These are phyloP conservation scores for Telmatherina bonti DNA, from an alignment of 2,797 vertebrate genomes.

Conservation along the genomic window DNA sequence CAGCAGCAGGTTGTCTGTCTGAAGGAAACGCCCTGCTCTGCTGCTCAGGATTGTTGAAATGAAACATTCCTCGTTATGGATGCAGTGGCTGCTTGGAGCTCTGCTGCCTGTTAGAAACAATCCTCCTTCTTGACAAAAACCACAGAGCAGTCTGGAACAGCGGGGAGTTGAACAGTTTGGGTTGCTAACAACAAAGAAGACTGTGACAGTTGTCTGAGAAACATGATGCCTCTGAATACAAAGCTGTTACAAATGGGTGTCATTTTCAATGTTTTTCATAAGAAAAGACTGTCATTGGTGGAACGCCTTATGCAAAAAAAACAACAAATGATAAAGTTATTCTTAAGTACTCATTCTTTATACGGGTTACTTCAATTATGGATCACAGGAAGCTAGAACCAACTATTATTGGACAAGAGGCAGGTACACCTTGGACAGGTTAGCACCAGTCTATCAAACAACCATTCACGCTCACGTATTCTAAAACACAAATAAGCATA, in stretches of 20 bases:
- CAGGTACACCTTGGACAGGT: too few relatives aligned
- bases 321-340: too few relatives aligned
- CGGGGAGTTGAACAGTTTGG: slow-evolving; percentile 17
- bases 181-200: slow-evolving; percentile 61
- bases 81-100: background rate
- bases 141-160: slow-evolving; percentile 20
- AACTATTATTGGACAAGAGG: too few relatives aligned
- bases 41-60: background rate
- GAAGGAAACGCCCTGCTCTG: slow-evolving; percentile 1
- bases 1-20: background rate
- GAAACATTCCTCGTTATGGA: slow-evolving; percentile 5
- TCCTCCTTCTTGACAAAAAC: slow-evolving; percentile 5
- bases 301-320: accelerated
- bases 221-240: background rate
- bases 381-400: too few relatives aligned
- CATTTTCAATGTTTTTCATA: background rate
- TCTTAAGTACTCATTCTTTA: too few relatives aligned
- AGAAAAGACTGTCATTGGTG: background rate
- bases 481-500: too few relatives aligned
- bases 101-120: slow-evolving; percentile 16
- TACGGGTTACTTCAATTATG: too few relatives aligned
- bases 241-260: slow-evolving; percentile 5
- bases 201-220: slow-evolving; percentile 28
- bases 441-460: too few relatives aligned
- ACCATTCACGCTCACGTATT: too few relatives aligned